A percentile compares a stretch with the other conserved stretches of the same genome.
These are phyloP conservation scores for Pseudomyrmex sp. DNA, from an alignment of 1,140 invertebrate species.

Conservation along the genomic window DNA sequence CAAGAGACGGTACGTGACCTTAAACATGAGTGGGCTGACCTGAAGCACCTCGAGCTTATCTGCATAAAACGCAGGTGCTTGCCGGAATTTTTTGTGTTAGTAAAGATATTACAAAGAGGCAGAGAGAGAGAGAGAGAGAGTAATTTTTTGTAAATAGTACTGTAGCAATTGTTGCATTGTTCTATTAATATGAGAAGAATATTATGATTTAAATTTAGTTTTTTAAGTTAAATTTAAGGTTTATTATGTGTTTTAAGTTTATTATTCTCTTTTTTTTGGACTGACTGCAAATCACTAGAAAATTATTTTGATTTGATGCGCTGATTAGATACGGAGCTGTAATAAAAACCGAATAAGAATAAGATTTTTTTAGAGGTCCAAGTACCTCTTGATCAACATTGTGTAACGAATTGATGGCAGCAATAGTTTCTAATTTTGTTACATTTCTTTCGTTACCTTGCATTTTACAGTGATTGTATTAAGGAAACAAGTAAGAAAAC, in stretches of 20 bases:
- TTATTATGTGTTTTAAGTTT: background rate
- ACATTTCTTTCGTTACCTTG: no score
- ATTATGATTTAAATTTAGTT: background rate
- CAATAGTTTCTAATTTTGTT: no score
- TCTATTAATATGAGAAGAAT: constrained; percentile 35
- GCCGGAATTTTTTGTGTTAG: constrained; percentile 76
- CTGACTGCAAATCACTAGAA: no score
- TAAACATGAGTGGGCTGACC: constrained; percentile 75
- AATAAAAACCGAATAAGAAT: no score
- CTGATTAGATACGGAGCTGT: no score
- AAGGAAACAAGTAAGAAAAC: no score
- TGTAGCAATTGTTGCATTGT: constrained; percentile 27
- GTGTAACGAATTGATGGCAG: no score
- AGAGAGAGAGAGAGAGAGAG: constrained; percentile 8
- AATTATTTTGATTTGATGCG: no score
- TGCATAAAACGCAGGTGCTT: constrained; percentile 79
- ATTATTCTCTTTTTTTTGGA: no score
- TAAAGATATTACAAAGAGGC: constrained; percentile 63
- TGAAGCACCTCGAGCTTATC: constrained; percentile 76
- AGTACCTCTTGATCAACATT: no score
- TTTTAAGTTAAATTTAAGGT: constrained; percentile 7
- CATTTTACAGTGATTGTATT: no score
- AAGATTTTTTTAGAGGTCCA: no score
- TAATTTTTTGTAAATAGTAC: constrained; percentile 60
- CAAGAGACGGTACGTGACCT: constrained; percentile 68